phyloP scores from a whole-genome alignment of 2,888 invertebrate species.

The Sisyra nigra region DNA sequence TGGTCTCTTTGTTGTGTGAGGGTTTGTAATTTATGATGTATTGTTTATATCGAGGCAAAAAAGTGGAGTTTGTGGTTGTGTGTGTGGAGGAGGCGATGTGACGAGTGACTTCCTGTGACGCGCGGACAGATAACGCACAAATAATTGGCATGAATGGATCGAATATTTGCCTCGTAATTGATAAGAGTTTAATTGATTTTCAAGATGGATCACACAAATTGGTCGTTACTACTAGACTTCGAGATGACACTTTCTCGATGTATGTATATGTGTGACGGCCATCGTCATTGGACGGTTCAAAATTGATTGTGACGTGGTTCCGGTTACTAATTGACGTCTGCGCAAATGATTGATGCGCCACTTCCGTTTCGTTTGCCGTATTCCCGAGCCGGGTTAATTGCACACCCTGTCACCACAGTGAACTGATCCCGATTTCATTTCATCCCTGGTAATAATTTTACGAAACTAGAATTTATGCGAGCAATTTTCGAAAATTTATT shows the following conservation, averaged over 20 bases:
- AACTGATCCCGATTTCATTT: not conserved
- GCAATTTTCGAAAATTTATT: too few species aligned
- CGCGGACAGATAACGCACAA: constrained; percentile 13
- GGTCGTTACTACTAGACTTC: too few species aligned
- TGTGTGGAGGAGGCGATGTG: constrained; percentile 10
- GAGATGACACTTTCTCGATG: not conserved
- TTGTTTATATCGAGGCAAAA: too few species aligned
- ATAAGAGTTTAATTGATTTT: too few species aligned
- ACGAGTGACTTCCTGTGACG: constrained; percentile 14
- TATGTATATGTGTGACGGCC: not conserved
- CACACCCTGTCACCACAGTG: constrained; percentile 8
- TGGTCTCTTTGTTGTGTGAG: too few species aligned
- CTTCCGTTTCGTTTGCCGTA: constrained; percentile 19
- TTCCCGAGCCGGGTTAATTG: constrained; percentile 21
- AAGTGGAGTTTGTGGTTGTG: too few species aligned
- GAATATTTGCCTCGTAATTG: too few species aligned
- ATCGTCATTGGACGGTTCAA: constrained; percentile 15
- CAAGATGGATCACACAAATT: too few species aligned
- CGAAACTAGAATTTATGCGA: too few species aligned
- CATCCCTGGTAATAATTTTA: not conserved
- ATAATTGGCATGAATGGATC: constrained; percentile 12
- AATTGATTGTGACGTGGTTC: constrained; percentile 32
- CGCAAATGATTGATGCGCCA: constrained; percentile 28
- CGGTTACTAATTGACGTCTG: constrained; percentile 31
- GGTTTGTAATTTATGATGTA: too few species aligned